phyloP scores from a whole-genome alignment of 2,113 vertebrate species.

The Forbesichthys agassizii region DNA sequence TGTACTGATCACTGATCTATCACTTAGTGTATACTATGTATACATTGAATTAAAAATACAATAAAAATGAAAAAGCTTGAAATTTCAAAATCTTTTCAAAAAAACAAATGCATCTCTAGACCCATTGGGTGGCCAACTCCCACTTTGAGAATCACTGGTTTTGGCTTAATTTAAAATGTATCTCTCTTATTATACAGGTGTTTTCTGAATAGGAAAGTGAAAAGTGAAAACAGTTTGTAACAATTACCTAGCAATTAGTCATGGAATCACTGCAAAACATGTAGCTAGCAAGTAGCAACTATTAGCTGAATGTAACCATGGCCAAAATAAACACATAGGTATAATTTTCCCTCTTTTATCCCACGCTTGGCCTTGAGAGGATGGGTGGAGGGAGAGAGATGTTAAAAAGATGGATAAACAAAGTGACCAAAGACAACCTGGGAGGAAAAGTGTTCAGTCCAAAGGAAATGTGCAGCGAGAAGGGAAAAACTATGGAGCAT shows the following conservation, averaged over 20 bases:
- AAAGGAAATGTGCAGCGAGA: conserved; percentile 41
- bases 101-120: neutral
- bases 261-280: conserved; percentile 4
- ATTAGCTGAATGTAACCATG: neutral
- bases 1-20: too few species aligned
- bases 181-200: neutral
- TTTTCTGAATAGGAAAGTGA: neutral
- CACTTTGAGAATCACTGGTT: too few species aligned
- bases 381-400: neutral
- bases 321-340: neutral
- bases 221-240: neutral
- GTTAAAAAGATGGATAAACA: conserved; percentile 44
- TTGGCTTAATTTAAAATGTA: neutral
- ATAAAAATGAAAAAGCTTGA: too few species aligned
- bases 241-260: too few species aligned
- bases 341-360: conserved; percentile 16
- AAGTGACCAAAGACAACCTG: conserved; percentile 37
- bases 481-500: conserved; percentile 60
- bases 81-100: neutral
- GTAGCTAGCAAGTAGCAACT: neutral
- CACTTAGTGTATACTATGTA: too few species aligned
- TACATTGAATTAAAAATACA: too few species aligned
- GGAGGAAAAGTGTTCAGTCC: conserved; percentile 52
- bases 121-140: too few species aligned
- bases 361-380: neutral